Evolutionary conservation across 64 coral and sea anemone species (phyloP).

Genomic region (Hydrozoanthus tunicans): DNA sequence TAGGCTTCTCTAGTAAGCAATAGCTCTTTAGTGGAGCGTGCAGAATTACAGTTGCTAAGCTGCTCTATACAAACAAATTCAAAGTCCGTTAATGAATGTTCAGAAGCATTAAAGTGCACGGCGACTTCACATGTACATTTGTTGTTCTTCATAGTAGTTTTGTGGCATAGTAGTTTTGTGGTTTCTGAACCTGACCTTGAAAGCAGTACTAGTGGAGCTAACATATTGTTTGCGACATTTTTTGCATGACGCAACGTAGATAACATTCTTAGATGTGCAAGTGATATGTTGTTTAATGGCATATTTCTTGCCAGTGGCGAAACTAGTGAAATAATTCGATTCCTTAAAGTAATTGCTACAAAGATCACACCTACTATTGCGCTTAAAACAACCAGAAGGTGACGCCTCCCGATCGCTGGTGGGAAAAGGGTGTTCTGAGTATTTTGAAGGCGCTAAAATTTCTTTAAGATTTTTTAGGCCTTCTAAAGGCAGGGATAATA

Average conservation of each 20-base stretch:
- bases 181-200: slow-evolving; percentile 34
- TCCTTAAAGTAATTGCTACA: slow-evolving; percentile 26
- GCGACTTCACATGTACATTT: slow-evolving; percentile 47
- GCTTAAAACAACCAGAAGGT: too few relatives aligned
- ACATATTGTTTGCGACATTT: slow-evolving; percentile 57
- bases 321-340: slow-evolving; percentile 16
- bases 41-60: too few relatives aligned
- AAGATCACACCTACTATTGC: slow-evolving; percentile 10
- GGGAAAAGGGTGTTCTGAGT: too few relatives aligned
- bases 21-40: too few relatives aligned
- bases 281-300: slow-evolving; percentile 1
- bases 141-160: slow-evolving; percentile 7
- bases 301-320: not conserved
- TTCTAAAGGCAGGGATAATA: too few relatives aligned
- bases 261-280: slow-evolving; percentile 8
- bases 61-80: not conserved
- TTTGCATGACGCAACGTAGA: slow-evolving; percentile 10
- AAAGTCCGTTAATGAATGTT: not conserved
- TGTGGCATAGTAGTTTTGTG: too few relatives aligned
- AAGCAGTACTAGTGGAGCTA: slow-evolving; percentile 23
- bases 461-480: too few relatives aligned
- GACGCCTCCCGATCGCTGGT: too few relatives aligned
- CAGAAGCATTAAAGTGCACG: slow-evolving; percentile 18
- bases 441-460: too few relatives aligned
- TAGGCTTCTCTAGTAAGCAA: too few relatives aligned